phyloP scores from a whole-genome alignment of 2,113 vertebrate genomes.

The Zingel zingel region DNA sequence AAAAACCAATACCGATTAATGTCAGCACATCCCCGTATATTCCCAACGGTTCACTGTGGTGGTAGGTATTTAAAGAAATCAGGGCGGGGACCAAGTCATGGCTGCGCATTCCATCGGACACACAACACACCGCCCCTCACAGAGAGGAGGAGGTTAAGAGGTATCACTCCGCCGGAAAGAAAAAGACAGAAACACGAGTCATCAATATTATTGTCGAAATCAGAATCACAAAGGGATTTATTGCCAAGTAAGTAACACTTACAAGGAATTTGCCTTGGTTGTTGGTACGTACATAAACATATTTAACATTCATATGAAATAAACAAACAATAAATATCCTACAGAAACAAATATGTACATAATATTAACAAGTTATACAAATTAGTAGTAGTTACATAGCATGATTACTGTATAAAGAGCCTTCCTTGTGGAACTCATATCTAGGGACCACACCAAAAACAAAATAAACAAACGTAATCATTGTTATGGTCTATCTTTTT shows the following conservation, averaged over 20 bases:
- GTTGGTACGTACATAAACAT: too few species aligned
- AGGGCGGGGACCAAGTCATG: constrained; percentile 35
- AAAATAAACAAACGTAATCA: neutral
- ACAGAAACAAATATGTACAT: too few species aligned
- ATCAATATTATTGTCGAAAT: neutral
- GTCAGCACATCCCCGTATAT: neutral
- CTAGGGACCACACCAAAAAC: neutral
- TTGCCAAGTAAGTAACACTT: too few species aligned
- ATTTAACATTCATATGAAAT: too few species aligned
- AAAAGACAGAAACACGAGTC: neutral
- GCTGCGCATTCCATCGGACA: neutral
- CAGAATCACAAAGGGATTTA: too few species aligned
- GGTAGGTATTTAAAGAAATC: constrained; percentile 32
- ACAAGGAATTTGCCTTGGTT: too few species aligned
- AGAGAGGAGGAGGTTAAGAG: neutral
- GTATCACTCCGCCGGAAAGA: constrained; percentile 29
- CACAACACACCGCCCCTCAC: constrained; percentile 9
- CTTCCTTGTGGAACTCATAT: neutral
- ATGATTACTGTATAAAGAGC: neutral
- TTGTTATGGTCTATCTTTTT: neutral
- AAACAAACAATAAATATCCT: too few species aligned
- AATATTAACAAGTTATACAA: neutral
- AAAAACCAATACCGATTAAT: neutral
- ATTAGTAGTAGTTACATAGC: neutral
- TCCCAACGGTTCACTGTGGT: neutral